A percentile compares a stretch with the other conserved stretches of the same genome.
Evolutionary conservation across 2,113 vertebrate genomes (phyloP).

Genomic region (Castor canadensis): DNA sequence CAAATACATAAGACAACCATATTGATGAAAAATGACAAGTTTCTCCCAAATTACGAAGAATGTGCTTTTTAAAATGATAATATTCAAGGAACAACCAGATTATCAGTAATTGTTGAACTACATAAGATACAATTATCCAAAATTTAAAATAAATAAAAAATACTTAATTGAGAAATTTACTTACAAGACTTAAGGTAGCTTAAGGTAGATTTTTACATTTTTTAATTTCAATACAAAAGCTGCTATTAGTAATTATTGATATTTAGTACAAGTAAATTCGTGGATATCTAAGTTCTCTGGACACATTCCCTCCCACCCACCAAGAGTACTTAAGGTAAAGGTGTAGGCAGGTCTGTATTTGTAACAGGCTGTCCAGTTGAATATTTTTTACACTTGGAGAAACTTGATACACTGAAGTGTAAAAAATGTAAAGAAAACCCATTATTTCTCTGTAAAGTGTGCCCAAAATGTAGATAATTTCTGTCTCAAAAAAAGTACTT

Average conservation of each 20-base stretch:
- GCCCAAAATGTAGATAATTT: neutral
- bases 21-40: neutral
- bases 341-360: neutral
- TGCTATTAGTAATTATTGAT: neutral
- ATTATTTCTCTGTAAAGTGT: neutral
- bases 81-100: neutral
- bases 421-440: neutral
- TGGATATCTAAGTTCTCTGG: rapidly evolving
- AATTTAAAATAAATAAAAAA: neutral
- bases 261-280: neutral
- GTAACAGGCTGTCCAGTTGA: neutral
- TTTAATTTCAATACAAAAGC: neutral
- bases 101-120: neutral
- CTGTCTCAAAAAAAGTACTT: neutral
- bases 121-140: neutral
- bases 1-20: neutral
- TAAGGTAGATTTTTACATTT: neutral
- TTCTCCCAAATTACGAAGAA: neutral
- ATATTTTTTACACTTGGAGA: neutral
- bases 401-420: neutral
- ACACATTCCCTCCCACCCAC: rapidly evolving
- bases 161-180: neutral
- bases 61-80: neutral
- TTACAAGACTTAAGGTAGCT: neutral
- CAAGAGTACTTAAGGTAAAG: neutral